These are phyloP conservation scores for Sardinella longiceps DNA, from an alignment of 2,797 vertebrate species.

Conservation along the genomic window DNA sequence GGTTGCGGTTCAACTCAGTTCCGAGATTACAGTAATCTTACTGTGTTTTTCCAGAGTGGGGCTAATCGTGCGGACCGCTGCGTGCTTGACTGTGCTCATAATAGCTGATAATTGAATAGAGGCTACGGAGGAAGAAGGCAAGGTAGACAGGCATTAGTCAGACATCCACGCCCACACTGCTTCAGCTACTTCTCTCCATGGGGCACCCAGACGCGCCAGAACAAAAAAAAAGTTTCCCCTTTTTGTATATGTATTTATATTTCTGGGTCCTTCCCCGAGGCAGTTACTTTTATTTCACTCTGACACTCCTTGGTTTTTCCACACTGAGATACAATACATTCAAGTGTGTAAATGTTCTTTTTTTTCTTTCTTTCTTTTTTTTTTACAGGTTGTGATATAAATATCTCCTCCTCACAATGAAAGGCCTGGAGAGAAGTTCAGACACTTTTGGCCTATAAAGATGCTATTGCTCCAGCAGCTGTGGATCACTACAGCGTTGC, in stretches of 20 bases:
- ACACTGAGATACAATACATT: neutral
- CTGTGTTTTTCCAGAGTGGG: conserved; percentile 44
- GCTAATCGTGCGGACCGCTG: conserved; percentile 51
- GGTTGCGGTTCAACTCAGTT: conserved; percentile 49
- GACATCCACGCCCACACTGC: neutral
- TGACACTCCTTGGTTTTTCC: conserved; percentile 12
- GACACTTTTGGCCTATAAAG: neutral
- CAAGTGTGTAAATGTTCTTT: neutral
- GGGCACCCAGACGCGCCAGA: neutral
- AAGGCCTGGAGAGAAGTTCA: conserved; percentile 12
- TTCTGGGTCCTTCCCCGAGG: neutral
- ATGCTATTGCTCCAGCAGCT: neutral
- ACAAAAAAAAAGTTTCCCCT: neutral
- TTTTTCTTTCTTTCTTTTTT: neutral
- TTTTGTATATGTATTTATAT: neutral
- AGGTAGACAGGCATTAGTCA: neutral
- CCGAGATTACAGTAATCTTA: conserved; percentile 55
- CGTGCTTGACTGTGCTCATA: conserved; percentile 47
- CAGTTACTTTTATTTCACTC: conserved; percentile 7
- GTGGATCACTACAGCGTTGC: neutral
- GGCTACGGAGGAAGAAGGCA: neutral
- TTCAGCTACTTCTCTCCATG: neutral
- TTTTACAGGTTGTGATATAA: neutral
- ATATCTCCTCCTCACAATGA: neutral
- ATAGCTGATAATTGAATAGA: conserved; percentile 45